These are phyloP conservation scores for Parnassius orleans DNA, from an alignment of 2,888 invertebrate genomes.

Conservation along the genomic window DNA sequence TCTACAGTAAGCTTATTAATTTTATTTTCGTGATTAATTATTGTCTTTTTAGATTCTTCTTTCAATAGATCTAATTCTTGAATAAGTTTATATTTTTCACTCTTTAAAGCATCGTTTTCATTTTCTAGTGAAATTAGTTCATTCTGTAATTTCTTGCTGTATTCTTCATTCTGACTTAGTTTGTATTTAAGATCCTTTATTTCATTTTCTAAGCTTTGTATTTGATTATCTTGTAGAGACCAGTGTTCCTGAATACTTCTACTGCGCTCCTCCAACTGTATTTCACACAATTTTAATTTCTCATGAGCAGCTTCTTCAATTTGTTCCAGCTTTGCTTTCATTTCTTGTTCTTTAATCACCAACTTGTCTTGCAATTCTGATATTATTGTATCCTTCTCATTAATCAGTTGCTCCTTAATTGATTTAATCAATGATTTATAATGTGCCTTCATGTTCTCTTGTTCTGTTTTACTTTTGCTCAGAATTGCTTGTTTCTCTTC, in stretches of 20 bases:
- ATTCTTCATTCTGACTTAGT: constrained; percentile 53
- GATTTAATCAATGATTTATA: constrained; percentile 58
- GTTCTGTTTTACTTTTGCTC: constrained; percentile 59
- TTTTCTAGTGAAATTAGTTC: constrained; percentile 54
- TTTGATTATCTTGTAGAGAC: constrained; percentile 55
- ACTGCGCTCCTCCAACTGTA: constrained; percentile 72
- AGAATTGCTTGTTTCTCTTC: constrained; percentile 69
- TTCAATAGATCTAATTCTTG: constrained; percentile 57
- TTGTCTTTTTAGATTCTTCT: constrained; percentile 59
- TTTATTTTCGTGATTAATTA: constrained; percentile 67
- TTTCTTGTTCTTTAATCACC: constrained; percentile 59
- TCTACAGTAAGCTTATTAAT: constrained; percentile 67
- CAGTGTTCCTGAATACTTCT: constrained; percentile 62
- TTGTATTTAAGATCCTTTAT: constrained; percentile 57
- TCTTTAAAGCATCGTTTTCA: constrained; percentile 50
- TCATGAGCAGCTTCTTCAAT: constrained; percentile 69
- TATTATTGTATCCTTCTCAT: constrained; percentile 62
- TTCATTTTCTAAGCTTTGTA: constrained; percentile 59
- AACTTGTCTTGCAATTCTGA: constrained; percentile 59
- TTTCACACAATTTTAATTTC: constrained; percentile 70
- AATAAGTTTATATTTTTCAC: constrained; percentile 48
- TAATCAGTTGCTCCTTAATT: constrained; percentile 55
- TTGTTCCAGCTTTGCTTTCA: constrained; percentile 73
- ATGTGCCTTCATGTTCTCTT: constrained; percentile 59
- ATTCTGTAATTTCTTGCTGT: constrained; percentile 49